Conservation (phyloP, 2,888 invertebrate species). For the Sphinx pinastri region DNA sequence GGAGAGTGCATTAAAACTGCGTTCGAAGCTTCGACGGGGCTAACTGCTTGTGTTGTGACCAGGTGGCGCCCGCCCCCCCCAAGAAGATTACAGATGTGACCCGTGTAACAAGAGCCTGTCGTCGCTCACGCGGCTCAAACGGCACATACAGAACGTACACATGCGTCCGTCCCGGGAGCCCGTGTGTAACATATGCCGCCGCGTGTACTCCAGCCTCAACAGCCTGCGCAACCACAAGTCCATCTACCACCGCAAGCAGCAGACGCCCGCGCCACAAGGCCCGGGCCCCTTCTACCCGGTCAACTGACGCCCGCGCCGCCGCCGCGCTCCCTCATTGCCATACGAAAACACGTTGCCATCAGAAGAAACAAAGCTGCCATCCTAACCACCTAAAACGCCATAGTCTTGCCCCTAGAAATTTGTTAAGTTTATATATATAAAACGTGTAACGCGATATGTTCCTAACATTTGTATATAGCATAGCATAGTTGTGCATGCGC, state of each 20-base stretch:
- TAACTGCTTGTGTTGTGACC: constrained; percentile 85
- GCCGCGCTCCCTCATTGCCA: constrained; percentile 57
- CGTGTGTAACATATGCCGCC: constrained; percentile 96
- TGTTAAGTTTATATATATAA: constrained; percentile 72
- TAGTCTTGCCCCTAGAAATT: constrained; percentile 80
- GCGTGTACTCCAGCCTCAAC: constrained; percentile 95
- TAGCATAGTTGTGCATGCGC: constrained; percentile 83
- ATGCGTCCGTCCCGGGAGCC: constrained; percentile 95
- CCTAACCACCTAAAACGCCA: constrained; percentile 80
- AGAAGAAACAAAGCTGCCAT: constrained; percentile 75
- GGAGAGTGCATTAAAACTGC: constrained; percentile 83
- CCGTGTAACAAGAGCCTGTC: constrained; percentile 96
- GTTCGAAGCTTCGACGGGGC: constrained; percentile 79
- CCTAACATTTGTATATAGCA: constrained; percentile 83
- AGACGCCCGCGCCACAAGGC: constrained; percentile 78
- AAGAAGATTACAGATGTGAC: constrained; percentile 95
- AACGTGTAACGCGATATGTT: constrained; percentile 74
- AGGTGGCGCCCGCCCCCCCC: constrained; percentile 90
- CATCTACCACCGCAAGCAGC: constrained; percentile 95
- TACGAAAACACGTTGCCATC: constrained; percentile 69
- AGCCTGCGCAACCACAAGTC: constrained; percentile 96
- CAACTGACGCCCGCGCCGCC: constrained; percentile 70
- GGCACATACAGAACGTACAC: constrained; percentile 96
- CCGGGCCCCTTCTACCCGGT: constrained; percentile 76
- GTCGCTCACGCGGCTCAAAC: constrained; percentile 93